These are phyloP conservation scores for Pangasianodon gigas DNA, from an alignment of 2,113 vertebrate genomes.

Conservation along the genomic window DNA sequence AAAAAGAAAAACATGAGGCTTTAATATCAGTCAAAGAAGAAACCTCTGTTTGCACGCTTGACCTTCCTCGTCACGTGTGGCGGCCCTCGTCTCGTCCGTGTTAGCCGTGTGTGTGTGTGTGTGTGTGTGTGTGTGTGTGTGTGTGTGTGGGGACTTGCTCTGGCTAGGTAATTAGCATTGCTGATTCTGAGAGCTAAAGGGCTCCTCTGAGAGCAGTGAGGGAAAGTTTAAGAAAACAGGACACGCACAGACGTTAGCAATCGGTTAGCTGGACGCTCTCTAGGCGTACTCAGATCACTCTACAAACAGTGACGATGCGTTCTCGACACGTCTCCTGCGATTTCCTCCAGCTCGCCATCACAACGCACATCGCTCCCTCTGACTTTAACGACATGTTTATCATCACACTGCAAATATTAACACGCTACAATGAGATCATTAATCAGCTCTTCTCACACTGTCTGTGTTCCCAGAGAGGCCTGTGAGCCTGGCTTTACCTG, in stretches of 20 bases:
- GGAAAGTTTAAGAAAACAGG: constrained; percentile 57
- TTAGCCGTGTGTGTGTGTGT: constrained; percentile 18
- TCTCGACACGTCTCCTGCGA: constrained; percentile 21
- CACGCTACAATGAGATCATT: neutral
- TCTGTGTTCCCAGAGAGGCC: neutral
- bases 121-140: neutral
- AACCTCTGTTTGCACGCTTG: constrained; percentile 3
- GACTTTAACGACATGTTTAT: neutral
- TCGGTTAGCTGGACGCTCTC: constrained; percentile 37
- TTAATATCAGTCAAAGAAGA: constrained; percentile 2
- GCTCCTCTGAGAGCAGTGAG: constrained; percentile 47
- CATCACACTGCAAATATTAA: neutral
- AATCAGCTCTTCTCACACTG: neutral
- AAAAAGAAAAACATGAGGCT: neutral
- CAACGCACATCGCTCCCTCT: neutral
- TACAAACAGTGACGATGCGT: constrained; percentile 19
- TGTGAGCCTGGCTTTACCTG: neutral
- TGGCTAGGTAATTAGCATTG: constrained; percentile 48
- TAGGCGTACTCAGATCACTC: constrained; percentile 28
- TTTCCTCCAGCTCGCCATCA: constrained; percentile 18
- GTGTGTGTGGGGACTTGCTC: constrained; percentile 14
- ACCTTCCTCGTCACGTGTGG: neutral
- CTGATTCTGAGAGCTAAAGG: constrained; percentile 40
- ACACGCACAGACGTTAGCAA: constrained; percentile 23
- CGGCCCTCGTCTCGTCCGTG: neutral